Evolutionary conservation across 2,113 vertebrate genomes (phyloP), one percentile per base, ranked within the genome.

Genomic region (Merops nubicus): DNA sequence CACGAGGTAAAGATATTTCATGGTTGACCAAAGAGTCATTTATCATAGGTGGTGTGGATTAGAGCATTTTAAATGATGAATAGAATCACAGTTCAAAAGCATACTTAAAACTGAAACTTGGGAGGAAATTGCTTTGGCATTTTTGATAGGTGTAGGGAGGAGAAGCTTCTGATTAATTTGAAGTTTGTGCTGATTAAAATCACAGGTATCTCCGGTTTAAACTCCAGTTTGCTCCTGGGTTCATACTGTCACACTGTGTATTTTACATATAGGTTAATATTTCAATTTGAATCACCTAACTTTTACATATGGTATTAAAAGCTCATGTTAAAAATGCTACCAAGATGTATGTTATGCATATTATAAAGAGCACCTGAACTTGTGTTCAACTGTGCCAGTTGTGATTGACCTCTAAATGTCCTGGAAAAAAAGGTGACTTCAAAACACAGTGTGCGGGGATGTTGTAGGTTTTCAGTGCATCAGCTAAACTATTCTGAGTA

Each of bases 301-400:
- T 70, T 68, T 13, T 29, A 11, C 7, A 11, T 51, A 4, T 1
- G 3, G 19, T 20, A 5, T 54, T 47, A 29, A 65, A 68, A 56
- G 5, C 62, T 54, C 68, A 10, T 6, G 6, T 68, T 68, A 4
- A 5, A 53, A 25, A 42, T 1, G 0, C 28, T 36, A 7, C 22
- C 34, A 7, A 31, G 28, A 5, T 12, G 11, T 17, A 4, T 0
- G 8, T 42, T n/a, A n/a, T 4, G 15, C 3, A 0, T 12, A 10
- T 51, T 11, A 5, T 5, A 51, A 68, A 45, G 29, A 73, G 11
- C 53, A 11, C 8, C 33, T 33, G 2, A 34, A 36, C 53, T 22
- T 31, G n/a, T n/a, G n/a, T n/a, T n/a, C n/a, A n/a, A n/a, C n/a
- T n/a, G n/a, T n/a, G 20, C 51, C 43, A 6, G 38, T 83, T 72